Conservation (phyloP, 2,888 invertebrate genomes). For the Lissonota sp. region DNA sequence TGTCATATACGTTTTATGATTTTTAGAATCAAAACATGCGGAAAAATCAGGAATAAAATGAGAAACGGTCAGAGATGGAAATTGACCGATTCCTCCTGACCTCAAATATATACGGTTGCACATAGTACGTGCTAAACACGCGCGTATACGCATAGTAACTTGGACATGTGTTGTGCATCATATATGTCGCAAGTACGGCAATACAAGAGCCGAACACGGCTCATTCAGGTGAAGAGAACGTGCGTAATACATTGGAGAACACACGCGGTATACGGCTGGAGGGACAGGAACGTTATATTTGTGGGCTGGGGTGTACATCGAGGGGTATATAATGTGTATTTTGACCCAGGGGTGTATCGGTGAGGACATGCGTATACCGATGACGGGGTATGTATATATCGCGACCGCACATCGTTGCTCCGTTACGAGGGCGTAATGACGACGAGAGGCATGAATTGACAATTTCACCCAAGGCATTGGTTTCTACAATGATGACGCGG, state of each 20-base stretch:
- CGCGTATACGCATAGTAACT: conserved; percentile 9
- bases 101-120: neutral
- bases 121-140: neutral
- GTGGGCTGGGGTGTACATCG: neutral
- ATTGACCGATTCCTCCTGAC: too few relatives aligned
- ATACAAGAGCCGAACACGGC: neutral
- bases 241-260: conserved; percentile 32
- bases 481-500: conserved; percentile 66
- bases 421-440: conserved; percentile 76
- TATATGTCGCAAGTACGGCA: conserved; percentile 3
- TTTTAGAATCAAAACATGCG: too few relatives aligned
- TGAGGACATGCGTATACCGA: conserved; percentile 4
- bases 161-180: conserved; percentile 20
- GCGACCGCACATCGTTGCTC: conserved; percentile 53
- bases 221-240: conserved; percentile 18
- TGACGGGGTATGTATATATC: neutral
- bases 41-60: too few relatives aligned
- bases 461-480: conserved; percentile 78
- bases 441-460: conserved; percentile 81
- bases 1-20: too few relatives aligned
- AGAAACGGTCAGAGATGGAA: too few relatives aligned
- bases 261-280: neutral
- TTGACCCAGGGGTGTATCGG: conserved; percentile 22
- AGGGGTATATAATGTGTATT: conserved; percentile 26
- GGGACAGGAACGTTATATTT: neutral